Conservation (phyloP, 2,797 vertebrate genomes). For the Melanotaenia boesemani region DNA sequence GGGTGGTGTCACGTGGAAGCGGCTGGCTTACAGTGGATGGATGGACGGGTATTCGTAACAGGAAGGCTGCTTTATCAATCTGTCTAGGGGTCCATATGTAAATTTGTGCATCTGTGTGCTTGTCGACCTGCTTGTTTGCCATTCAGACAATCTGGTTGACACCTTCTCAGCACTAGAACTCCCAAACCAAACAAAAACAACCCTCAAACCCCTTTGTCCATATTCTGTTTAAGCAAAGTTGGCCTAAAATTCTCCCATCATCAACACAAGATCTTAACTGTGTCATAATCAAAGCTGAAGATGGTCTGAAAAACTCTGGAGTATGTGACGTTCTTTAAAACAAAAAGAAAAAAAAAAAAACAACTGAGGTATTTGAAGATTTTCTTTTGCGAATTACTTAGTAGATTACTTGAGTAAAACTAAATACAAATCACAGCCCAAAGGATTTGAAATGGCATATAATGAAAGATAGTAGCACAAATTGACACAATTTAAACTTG, state of each 20-base stretch:
- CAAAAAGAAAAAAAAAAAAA: too few relatives aligned
- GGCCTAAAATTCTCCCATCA: background rate
- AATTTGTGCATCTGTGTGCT: conserved; percentile 47
- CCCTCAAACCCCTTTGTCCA: conserved; percentile 8
- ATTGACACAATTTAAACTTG: conserved; percentile 33
- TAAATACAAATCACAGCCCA: conserved; percentile 7
- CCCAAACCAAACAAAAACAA: conserved; percentile 16
- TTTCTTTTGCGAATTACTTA: background rate
- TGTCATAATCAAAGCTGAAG: too few relatives aligned
- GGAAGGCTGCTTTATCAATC: conserved; percentile 44
- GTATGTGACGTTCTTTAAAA: too few relatives aligned
- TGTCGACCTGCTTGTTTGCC: conserved; percentile 26
- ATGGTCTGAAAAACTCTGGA: too few relatives aligned
- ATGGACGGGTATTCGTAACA: conserved; percentile 46
- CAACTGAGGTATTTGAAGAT: too few relatives aligned
- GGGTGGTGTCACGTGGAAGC: conserved; percentile 46
- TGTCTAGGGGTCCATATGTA: conserved; percentile 40
- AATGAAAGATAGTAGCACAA: conserved; percentile 22
- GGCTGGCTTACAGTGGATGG: conserved; percentile 19
- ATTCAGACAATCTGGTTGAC: conserved; percentile 18
- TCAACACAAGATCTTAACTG: background rate
- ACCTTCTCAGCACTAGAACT: conserved; percentile 18
- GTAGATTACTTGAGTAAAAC: conserved; percentile 34
- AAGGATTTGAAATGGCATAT: background rate
- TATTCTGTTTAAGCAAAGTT: background rate